These are phyloP conservation scores for Littorina saxatilis DNA, from an alignment of 1,140 invertebrate species.

Conservation along the genomic window DNA sequence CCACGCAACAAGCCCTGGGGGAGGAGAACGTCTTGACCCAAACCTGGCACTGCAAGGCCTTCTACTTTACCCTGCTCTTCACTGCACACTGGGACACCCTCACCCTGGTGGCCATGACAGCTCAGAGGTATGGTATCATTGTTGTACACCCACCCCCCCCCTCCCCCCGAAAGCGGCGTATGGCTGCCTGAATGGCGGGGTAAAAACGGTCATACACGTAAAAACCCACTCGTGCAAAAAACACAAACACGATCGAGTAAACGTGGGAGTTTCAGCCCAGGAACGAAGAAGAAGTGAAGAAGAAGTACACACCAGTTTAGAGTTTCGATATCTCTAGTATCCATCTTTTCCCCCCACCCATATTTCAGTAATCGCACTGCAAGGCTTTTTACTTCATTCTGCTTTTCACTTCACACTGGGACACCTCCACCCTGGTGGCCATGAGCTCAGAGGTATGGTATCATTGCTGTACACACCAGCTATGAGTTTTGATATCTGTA, in stretches of 20 bases:
- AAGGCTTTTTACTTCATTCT: background rate
- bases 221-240: no score
- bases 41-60: background rate
- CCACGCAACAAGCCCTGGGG: background rate
- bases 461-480: no score
- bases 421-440: no score
- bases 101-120: background rate
- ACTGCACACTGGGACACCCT: background rate
- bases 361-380: background rate
- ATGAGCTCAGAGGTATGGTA: no score
- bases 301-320: background rate
- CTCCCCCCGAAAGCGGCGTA: no score
- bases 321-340: background rate
- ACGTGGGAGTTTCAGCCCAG: background rate
- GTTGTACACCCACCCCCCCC: background rate
- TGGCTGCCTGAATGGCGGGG: no score
- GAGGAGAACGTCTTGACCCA: background rate
- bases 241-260: background rate
- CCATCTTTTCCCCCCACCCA: background rate
- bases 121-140: background rate
- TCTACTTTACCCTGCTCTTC: background rate
- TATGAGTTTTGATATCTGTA: no score
- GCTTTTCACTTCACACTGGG: background rate
- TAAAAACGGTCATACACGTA: no score
- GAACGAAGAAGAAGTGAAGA: background rate